Percentiles rank a stretch among this genome's conserved stretches.
phyloP scores from a whole-genome alignment of 2,888 invertebrate genomes.

The Phengaris alcon region DNA sequence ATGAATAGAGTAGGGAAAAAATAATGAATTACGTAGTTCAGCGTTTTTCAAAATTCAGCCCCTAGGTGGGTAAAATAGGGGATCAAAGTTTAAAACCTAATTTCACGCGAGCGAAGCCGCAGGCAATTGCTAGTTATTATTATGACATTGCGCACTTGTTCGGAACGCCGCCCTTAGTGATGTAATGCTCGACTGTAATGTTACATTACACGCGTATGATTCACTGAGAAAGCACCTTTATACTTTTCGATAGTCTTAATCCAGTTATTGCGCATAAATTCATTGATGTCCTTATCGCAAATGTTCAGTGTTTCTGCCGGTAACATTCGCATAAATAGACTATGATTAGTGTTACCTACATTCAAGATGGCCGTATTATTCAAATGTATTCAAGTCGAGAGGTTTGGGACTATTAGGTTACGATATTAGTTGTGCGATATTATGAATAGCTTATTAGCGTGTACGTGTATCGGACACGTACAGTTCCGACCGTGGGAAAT shows the following conservation, averaged over 20 bases:
- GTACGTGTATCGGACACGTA: no score
- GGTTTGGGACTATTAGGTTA: not conserved
- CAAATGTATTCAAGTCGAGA: conserved; percentile 20
- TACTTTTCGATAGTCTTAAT: not conserved
- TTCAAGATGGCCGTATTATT: conserved; percentile 25
- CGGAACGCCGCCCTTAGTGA: no score
- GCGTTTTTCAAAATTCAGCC: no score
- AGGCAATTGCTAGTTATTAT: no score
- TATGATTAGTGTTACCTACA: conserved; percentile 16
- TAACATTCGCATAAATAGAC: not conserved
- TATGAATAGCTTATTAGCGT: not conserved
- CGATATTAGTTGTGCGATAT: conserved; percentile 3
- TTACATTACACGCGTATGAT: not conserved
- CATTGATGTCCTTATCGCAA: conserved; percentile 3
- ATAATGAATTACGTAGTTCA: no score
- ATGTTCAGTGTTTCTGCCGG: conserved; percentile 1
- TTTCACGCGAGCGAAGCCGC: no score
- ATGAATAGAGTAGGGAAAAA: no score
- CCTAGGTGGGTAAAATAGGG: no score
- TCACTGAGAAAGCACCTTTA: not conserved
- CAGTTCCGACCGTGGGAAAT: no score
- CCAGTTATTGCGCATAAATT: not conserved
- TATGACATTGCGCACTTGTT: no score
- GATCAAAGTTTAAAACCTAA: no score
- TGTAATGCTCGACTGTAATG: no score